Base-by-base conservation (phyloP, 1,140 invertebrate species). In the Plectus sambesii region DNA sequence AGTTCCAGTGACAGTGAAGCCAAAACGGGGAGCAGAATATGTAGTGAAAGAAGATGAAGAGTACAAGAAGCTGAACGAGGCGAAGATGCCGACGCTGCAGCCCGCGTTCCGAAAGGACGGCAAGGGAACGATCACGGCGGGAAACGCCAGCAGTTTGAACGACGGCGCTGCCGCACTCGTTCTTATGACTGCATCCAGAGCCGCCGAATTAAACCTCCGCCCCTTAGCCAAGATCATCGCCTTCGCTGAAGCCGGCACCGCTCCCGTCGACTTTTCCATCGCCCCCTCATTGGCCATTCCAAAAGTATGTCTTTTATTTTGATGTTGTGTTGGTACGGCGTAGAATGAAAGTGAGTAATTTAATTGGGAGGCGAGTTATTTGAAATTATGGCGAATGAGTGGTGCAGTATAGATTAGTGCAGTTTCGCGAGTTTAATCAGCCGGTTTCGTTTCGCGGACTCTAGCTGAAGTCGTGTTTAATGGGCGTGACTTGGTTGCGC, bases 251-350 rank as follows among this genome's bases (percentile, higher is more conserved):
- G 88, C 87, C 27, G 92, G 85, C 40, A 85, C 84, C 47, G 87
- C 90, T 61, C 93, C 94, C 1, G 88, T 96, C 63, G 93, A 99
- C 72, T 99, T 99, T 69, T 87, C 92, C 0, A 84, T 93, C 66
- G 93, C 94, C n/a, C 94, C 94, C 23, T 81, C 85, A 5, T 73
- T 83, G 55, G 87, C 87, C 30, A 80, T 94, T 48, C 83, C 84
- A 27, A 87, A 85, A 61, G 80, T 82, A 68, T 64, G 47, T 46
- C 9, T 5, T 33, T 33, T 33, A 33, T 12, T 12, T 12, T 12
- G 12, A 12, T 33, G 12, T 12, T 33, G 12, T 33, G 30, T 6
- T 15, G 39, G 39, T 47, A n/a, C 12, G 48, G 15, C 5, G n/a
- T n/a, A n/a, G n/a, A n/a, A n/a, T n/a, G n/a, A n/a, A n/a, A n/a